phyloP scores from a whole-genome alignment of 1,140 invertebrate species.

The Tenebrio molitor region DNA sequence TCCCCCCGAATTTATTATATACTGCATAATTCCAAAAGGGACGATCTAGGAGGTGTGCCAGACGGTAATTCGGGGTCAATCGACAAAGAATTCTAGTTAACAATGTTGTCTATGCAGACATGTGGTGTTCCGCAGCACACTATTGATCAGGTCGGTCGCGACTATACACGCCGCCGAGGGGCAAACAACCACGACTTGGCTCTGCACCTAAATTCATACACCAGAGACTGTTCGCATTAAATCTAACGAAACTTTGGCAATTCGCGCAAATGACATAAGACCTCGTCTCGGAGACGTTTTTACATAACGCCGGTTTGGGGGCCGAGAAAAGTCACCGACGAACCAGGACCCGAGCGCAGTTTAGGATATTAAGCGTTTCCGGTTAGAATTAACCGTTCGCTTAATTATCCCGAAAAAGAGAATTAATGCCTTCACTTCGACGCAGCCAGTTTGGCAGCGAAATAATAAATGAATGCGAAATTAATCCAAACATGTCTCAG shows the following conservation, averaged over 20 bases:
- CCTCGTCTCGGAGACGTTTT: not conserved
- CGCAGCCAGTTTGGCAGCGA: not conserved
- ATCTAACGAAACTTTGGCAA: constrained; percentile 29
- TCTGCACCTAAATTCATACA: constrained; percentile 7
- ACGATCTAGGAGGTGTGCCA: too few relatives aligned
- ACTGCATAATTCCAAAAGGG: too few relatives aligned
- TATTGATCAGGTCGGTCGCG: constrained; percentile 49
- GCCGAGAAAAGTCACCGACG: not conserved
- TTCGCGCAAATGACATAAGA: constrained; percentile 11
- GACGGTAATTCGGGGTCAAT: too few relatives aligned
- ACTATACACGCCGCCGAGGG: constrained; percentile 28
- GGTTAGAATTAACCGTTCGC: not conserved
- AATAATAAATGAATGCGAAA: not conserved
- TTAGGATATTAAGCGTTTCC: constrained; percentile 7
- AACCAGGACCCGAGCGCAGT: not conserved
- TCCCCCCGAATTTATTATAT: too few relatives aligned
- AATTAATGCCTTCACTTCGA: not conserved
- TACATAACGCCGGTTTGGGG: not conserved
- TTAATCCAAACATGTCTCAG: not conserved
- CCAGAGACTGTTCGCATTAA: not conserved
- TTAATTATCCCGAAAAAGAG: not conserved
- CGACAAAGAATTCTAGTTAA: constrained; percentile 37
- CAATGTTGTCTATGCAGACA: constrained; percentile 50
- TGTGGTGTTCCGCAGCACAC: constrained; percentile 50
- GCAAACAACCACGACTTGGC: constrained; percentile 27